Evolutionary conservation across 1,140 invertebrate genomes (phyloP).

Genomic region (Trachymyrmex septentrionalis): DNA sequence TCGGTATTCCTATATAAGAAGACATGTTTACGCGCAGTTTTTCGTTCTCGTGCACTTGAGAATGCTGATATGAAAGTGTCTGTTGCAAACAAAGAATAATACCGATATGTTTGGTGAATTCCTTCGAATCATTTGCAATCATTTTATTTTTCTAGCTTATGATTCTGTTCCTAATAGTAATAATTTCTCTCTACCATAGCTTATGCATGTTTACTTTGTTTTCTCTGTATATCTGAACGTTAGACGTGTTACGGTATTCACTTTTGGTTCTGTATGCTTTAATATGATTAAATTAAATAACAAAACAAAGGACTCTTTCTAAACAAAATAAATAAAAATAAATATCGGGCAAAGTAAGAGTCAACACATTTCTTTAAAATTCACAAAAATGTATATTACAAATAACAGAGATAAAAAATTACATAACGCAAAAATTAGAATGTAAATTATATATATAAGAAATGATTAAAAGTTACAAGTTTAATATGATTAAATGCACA

Average conservation of each 20-base stretch:
- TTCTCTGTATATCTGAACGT: background rate
- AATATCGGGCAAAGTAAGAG: too few species aligned
- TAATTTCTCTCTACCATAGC: slow-evolving; percentile 4
- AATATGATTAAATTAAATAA: slow-evolving; percentile 11
- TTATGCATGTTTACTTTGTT: background rate
- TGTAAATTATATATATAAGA: too few species aligned
- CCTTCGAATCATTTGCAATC: background rate
- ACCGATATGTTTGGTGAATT: background rate
- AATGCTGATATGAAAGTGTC: background rate
- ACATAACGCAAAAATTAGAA: too few species aligned
- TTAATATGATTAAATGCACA: background rate
- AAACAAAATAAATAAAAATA: too few species aligned
- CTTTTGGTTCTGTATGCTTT: background rate
- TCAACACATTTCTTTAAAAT: too few species aligned
- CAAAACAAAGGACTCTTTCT: too few species aligned
- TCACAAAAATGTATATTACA: too few species aligned
- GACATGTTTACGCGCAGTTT: background rate
- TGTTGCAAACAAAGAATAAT: background rate
- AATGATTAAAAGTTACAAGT: too few species aligned
- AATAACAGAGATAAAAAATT: too few species aligned
- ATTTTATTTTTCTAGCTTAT: slow-evolving; percentile 19
- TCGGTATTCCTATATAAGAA: background rate
- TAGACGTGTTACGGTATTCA: background rate
- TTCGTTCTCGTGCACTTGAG: background rate
- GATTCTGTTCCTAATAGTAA: background rate